Conservation (phyloP, 2,797 vertebrate genomes). For the Cygnus olor region DNA sequence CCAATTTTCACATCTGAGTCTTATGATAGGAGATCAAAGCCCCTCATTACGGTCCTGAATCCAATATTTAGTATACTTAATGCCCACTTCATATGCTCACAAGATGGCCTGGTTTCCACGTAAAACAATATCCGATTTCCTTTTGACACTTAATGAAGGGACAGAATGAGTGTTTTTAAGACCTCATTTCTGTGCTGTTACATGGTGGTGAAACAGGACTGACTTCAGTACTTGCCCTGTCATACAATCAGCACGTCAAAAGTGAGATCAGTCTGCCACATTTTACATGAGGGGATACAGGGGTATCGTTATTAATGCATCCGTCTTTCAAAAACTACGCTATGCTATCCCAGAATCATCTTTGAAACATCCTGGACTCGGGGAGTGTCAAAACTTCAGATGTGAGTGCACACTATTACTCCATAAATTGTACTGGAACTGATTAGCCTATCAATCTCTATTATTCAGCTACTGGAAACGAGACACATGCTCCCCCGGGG, state of each 20-base stretch:
- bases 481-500: background rate
- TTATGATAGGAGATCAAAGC: constrained; percentile 53
- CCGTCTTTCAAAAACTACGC: constrained; percentile 1
- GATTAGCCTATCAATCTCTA: constrained; percentile 54
- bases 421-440: background rate
- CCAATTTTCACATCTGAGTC: constrained; percentile 22
- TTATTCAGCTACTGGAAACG: background rate
- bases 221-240: background rate
- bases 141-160: background rate
- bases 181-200: background rate
- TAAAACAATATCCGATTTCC: background rate
- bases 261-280: background rate
- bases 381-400: constrained; percentile 1
- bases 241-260: background rate
- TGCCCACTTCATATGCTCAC: background rate
- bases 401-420: background rate
- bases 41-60: constrained; percentile 15
- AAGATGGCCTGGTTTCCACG: background rate
- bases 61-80: constrained; percentile 27
- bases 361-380: background rate
- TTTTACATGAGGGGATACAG: background rate
- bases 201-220: background rate
- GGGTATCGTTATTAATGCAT: background rate
- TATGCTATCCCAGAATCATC: background rate
- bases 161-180: background rate